Evolutionary conservation across 2,797 vertebrate genomes (phyloP).

Genomic region (Cynodonichthys magdalenae): DNA sequence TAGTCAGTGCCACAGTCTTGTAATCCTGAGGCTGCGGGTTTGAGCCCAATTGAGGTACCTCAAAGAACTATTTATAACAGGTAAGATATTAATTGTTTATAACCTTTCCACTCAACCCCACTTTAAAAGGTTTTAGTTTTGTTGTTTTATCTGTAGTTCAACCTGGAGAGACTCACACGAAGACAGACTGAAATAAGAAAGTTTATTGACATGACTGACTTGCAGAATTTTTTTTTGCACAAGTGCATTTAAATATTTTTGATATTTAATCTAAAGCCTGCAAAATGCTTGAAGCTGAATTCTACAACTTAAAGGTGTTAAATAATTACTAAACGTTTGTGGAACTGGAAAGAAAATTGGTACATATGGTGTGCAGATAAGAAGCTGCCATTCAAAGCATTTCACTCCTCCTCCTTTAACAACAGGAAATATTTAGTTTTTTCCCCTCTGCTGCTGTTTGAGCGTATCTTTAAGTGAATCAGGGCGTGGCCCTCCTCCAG

Average conservation of each 20-base stretch:
- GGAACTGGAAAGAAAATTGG: background rate
- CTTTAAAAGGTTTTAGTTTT: too few relatives aligned
- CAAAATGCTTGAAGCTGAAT: background rate
- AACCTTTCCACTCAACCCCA: too few relatives aligned
- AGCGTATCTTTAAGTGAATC: conserved; percentile 19
- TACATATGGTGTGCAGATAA: background rate
- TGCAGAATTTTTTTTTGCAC: background rate
- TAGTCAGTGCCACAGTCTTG: too few relatives aligned
- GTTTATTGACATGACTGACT: too few relatives aligned
- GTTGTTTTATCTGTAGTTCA: too few relatives aligned
- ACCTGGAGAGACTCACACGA: too few relatives aligned
- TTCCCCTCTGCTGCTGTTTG: background rate
- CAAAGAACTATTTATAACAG: too few relatives aligned
- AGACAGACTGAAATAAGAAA: too few relatives aligned
- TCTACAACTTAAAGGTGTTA: background rate
- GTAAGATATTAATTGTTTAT: too few relatives aligned
- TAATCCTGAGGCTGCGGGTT: too few relatives aligned
- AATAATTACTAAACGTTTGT: background rate
- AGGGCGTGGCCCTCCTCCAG: conserved; percentile 45
- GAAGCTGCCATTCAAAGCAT: conserved; percentile 2
- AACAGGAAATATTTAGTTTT: conserved; percentile 25
- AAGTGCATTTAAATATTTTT: background rate
- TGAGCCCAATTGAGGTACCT: too few relatives aligned
- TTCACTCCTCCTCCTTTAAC: conserved; percentile 31
- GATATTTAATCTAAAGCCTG: background rate